Conservation (phyloP, 2,113 vertebrate genomes). For the Labeo rohita region DNA sequence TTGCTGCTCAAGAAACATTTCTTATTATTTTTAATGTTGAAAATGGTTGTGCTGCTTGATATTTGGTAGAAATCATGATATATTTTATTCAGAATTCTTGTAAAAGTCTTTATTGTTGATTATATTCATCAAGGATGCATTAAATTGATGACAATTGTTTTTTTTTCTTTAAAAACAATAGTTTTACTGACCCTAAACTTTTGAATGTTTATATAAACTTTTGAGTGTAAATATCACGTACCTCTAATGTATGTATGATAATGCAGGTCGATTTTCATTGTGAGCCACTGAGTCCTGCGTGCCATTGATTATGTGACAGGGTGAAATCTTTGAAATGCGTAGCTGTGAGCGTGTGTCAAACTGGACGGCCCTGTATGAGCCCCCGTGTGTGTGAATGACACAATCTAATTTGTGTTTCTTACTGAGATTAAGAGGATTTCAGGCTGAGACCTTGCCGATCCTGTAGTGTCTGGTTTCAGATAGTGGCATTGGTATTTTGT, state of each 20-base stretch:
- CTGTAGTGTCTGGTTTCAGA: not conserved
- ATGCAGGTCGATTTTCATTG: not conserved
- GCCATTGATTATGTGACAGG: constrained; percentile 34
- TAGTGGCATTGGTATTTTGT: not conserved
- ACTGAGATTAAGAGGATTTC: not conserved
- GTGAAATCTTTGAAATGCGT: constrained; percentile 30
- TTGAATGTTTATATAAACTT: too few species aligned
- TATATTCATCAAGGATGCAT: too few species aligned
- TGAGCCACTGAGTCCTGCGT: constrained; percentile 24
- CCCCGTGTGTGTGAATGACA: not conserved
- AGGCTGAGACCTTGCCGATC: not conserved
- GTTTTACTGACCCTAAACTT: too few species aligned
- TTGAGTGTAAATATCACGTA: not conserved
- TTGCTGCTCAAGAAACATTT: not conserved
- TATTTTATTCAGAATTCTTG: too few species aligned
- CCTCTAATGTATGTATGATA: not conserved
- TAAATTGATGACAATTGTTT: too few species aligned
- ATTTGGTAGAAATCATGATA: too few species aligned
- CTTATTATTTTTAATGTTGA: too few species aligned
- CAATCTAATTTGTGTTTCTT: not conserved
- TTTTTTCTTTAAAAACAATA: too few species aligned
- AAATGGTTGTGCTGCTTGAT: too few species aligned
- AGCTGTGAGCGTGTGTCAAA: constrained; percentile 18
- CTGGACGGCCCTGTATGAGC: not conserved
- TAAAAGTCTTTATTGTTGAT: too few species aligned